Conservation (phyloP, 2,113 vertebrate species). For the Brachypteracias leptosomus region DNA sequence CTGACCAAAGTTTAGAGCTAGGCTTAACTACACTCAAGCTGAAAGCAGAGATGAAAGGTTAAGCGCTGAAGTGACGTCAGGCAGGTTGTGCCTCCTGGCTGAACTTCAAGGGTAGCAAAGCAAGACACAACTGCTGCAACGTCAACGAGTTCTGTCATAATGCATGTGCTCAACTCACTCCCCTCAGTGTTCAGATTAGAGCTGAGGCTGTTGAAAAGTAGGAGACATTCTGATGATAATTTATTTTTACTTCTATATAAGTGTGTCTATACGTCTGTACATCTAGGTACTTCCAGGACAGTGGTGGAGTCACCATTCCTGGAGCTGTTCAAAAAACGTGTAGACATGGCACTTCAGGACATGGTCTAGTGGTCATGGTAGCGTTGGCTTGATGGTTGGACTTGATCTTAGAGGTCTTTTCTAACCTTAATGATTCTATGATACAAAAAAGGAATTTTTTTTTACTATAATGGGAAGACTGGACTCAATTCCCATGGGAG, state of each 20-base stretch:
- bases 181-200: background rate
- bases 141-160: background rate
- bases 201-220: background rate
- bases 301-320: too few relatives aligned
- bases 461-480: background rate
- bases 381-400: too few relatives aligned
- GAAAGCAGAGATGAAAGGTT: background rate
- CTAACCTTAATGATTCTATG: too few relatives aligned
- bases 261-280: background rate
- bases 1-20: too few relatives aligned
- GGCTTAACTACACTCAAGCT: background rate
- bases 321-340: too few relatives aligned
- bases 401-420: too few relatives aligned
- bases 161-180: accelerated
- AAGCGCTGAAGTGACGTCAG: background rate
- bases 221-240: background rate
- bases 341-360: too few relatives aligned
- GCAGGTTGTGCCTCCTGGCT: too few relatives aligned
- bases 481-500: background rate
- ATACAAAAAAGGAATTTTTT: background rate
- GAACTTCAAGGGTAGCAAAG: too few relatives aligned
- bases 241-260: background rate
- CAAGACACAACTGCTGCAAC: background rate
- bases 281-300: too few relatives aligned
- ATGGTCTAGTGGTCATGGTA: too few relatives aligned